Conservation (phyloP, 2,113 vertebrate genomes). For the Delphinus delphis region DNA sequence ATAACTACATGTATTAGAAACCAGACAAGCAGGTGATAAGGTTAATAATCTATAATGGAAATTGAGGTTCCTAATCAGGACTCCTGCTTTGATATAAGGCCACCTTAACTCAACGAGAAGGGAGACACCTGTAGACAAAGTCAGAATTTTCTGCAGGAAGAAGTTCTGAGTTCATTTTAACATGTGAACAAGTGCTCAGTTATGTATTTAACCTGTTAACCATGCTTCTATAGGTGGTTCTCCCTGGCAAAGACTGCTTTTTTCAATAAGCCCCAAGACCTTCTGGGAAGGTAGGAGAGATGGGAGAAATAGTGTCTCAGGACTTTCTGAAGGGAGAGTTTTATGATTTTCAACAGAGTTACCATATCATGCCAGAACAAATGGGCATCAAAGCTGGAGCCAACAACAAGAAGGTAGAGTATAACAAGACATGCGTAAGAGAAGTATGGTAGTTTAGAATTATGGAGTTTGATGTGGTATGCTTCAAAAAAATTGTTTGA, state of each 20-base stretch:
- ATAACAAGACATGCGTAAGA: background rate
- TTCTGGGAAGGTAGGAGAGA: background rate
- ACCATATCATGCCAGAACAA: background rate
- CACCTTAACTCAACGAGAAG: constrained; percentile 3
- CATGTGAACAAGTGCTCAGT: background rate
- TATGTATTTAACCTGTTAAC: background rate
- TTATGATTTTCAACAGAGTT: background rate
- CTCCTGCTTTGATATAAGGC: constrained; percentile 1
- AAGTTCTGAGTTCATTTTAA: background rate
- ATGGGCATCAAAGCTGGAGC: background rate
- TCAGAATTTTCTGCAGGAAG: background rate
- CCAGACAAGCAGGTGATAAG: background rate
- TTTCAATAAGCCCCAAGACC: background rate
- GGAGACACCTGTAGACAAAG: constrained; percentile 60
- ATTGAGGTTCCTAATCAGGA: background rate
- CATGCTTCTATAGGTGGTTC: background rate
- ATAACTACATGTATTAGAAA: background rate
- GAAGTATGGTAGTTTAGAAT: background rate
- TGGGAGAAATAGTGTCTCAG: background rate
- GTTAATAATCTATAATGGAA: background rate
- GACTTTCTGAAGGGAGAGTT: background rate
- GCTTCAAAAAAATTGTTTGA: background rate
- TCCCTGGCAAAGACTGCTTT: background rate
- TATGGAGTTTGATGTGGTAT: no score
- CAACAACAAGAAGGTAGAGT: background rate